A percentile compares a stretch with the other conserved stretches of the same genome.
Conservation (phyloP, 2,888 invertebrate species). For the Bibio marci region DNA sequence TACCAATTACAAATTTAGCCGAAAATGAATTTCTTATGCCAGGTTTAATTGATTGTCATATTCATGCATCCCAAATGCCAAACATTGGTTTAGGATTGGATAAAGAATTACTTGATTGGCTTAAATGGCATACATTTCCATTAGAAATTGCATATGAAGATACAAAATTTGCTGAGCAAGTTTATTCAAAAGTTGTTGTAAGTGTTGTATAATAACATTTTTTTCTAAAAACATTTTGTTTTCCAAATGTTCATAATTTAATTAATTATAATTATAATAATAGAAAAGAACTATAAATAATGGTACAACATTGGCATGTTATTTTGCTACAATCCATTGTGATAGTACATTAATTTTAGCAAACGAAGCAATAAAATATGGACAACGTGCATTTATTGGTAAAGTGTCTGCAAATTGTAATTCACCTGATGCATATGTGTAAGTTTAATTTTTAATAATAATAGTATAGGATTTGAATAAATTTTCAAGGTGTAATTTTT, state of each 20-base stretch:
- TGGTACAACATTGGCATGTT: conserved; percentile 82
- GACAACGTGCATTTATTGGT: conserved; percentile 72
- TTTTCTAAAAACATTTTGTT: conserved; percentile 3
- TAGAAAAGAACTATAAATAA: conserved; percentile 53
- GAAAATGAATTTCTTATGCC: conserved; percentile 60
- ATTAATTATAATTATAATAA: no score
- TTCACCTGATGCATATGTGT: conserved; percentile 26
- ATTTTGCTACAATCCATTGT: conserved; percentile 64
- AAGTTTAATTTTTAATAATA: no score
- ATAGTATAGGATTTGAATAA: no score
- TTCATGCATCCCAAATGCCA: conserved; percentile 78
- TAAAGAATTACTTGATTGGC: conserved; percentile 65
- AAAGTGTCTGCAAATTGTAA: conserved; percentile 43
- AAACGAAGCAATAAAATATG: conserved; percentile 41
- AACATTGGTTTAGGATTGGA: conserved; percentile 73
- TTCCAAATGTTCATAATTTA: no score
- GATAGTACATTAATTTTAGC: conserved; percentile 55
- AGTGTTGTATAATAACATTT: conserved; percentile 18
- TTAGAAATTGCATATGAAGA: conserved; percentile 57
- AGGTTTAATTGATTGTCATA: conserved; percentile 78
- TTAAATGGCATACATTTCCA: conserved; percentile 71
- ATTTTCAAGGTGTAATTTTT: no score
- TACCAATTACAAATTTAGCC: conserved; percentile 16
- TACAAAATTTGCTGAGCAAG: conserved; percentile 43
- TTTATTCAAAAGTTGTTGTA: conserved; percentile 69